These are phyloP conservation scores for Gallinago media DNA, from an alignment of 2,113 vertebrate species.

Conservation along the genomic window DNA sequence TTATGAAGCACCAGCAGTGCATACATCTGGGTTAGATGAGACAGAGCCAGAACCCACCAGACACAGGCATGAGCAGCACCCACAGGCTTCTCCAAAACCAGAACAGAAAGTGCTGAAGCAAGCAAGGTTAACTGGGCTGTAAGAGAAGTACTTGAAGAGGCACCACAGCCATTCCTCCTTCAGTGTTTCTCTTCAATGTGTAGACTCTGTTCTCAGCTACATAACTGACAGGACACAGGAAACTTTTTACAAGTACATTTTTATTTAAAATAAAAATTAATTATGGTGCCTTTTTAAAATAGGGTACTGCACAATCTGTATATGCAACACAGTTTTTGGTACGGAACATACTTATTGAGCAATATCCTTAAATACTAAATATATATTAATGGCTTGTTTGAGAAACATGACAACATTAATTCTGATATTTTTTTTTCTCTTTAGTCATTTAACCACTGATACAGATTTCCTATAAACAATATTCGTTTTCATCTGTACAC, in stretches of 20 bases:
- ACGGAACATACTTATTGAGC: constrained; percentile 81
- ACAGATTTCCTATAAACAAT: constrained; percentile 81
- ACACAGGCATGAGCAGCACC: neutral
- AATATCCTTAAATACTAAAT: constrained; percentile 83
- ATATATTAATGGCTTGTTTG: constrained; percentile 85
- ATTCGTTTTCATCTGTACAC: constrained; percentile 79
- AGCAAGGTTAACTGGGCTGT: neutral
- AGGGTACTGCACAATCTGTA: constrained; percentile 78
- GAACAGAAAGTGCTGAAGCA: neutral
- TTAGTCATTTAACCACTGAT: constrained; percentile 78
- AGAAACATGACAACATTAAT: constrained; percentile 83
- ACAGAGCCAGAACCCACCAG: neutral
- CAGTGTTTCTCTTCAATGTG: neutral
- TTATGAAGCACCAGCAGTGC: neutral
- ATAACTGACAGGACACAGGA: neutral
- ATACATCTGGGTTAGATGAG: rapidly evolving
- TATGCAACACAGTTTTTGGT: constrained; percentile 81
- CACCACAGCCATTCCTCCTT: neutral
- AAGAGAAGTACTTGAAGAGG: neutral
- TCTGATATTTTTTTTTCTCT: constrained; percentile 68
- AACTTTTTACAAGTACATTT: constrained; percentile 84
- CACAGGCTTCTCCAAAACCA: neutral
- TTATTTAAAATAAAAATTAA: constrained; percentile 96
- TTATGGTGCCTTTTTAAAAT: constrained; percentile 80
- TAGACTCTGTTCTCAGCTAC: neutral